phyloP scores from a whole-genome alignment of 2,113 vertebrate species.

The Oncorhynchus nerka region DNA sequence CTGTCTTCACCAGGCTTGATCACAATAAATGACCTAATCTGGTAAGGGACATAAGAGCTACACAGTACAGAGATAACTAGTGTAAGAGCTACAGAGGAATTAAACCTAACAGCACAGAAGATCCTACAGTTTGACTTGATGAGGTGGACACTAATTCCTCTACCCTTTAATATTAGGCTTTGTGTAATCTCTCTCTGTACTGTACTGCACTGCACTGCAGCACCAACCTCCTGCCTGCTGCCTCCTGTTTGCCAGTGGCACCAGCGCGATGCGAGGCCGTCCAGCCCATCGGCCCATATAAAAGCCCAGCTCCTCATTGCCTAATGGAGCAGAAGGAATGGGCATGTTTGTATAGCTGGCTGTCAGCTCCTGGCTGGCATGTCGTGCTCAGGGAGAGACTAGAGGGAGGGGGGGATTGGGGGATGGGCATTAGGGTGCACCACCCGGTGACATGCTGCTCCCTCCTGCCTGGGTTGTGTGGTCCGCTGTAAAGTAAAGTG shows the following conservation, averaged over 20 bases:
- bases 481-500: constrained; percentile 62
- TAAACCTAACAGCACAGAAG: too few relatives aligned
- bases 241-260: constrained; percentile 39
- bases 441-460: constrained; percentile 63
- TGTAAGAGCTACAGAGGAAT: too few relatives aligned
- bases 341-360: constrained; percentile 56
- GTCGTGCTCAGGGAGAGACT: constrained; percentile 10
- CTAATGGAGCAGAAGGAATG: constrained; percentile 67
- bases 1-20: too few relatives aligned
- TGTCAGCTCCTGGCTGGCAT: constrained; percentile 52
- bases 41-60: too few relatives aligned
- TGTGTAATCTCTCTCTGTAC: too few relatives aligned
- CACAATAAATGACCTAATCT: too few relatives aligned
- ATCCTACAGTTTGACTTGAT: too few relatives aligned
- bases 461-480: constrained; percentile 57
- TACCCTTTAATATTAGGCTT: too few relatives aligned
- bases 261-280: constrained; percentile 34
- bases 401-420: constrained; percentile 40
- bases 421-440: constrained; percentile 60
- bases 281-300: constrained; percentile 1
- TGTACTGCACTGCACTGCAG: constrained; percentile 41
- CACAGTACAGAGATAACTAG: too few relatives aligned
- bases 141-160: too few relatives aligned
- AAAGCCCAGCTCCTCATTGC: constrained; percentile 28
- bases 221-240: constrained; percentile 33